phyloP scores from a whole-genome alignment of 1,140 invertebrate genomes.

The Phthorimaea operculella region DNA sequence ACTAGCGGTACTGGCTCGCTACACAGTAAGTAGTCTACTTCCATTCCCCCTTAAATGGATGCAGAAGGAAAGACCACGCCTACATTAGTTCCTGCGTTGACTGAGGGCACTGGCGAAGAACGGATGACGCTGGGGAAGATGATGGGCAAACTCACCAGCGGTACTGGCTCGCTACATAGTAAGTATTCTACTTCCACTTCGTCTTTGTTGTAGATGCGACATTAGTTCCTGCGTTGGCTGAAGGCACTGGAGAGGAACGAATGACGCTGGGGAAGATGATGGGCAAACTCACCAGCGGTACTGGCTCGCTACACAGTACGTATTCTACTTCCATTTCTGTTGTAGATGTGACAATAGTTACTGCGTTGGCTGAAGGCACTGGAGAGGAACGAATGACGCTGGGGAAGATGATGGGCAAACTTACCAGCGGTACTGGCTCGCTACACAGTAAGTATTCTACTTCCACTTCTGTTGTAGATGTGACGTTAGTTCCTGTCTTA shows the following conservation, averaged over 20 bases:
- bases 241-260: constrained; percentile 80
- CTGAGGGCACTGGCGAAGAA: constrained; percentile 79
- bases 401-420: constrained; percentile 78
- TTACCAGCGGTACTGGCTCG: constrained; percentile 82
- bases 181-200: constrained; percentile 35
- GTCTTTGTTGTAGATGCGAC: constrained; percentile 69
- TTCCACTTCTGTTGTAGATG: no score
- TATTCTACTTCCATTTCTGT: constrained; percentile 31
- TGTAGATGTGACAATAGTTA: constrained; percentile 91
- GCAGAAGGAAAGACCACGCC: constrained; percentile 76
- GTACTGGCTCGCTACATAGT: constrained; percentile 75
- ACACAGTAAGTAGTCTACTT: constrained; percentile 45
- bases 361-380: constrained; percentile 77
- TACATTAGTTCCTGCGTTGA: constrained; percentile 83
- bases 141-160: constrained; percentile 86
- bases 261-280: constrained; percentile 84
- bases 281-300: constrained; percentile 88
- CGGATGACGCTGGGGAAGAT: constrained; percentile 85
- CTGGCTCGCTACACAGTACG: constrained; percentile 70
- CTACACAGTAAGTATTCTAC: constrained; percentile 57
- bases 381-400: constrained; percentile 85
- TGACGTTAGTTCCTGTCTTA: constrained; percentile 87
- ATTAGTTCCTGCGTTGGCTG: constrained; percentile 81
- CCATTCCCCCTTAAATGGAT: constrained; percentile 66
- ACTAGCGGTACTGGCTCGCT: constrained; percentile 80